Percentiles rank a stretch among this genome's conserved stretches.
These are phyloP conservation scores for Osmoderma eremita DNA, from an alignment of 2,888 invertebrate genomes.

Conservation along the genomic window DNA sequence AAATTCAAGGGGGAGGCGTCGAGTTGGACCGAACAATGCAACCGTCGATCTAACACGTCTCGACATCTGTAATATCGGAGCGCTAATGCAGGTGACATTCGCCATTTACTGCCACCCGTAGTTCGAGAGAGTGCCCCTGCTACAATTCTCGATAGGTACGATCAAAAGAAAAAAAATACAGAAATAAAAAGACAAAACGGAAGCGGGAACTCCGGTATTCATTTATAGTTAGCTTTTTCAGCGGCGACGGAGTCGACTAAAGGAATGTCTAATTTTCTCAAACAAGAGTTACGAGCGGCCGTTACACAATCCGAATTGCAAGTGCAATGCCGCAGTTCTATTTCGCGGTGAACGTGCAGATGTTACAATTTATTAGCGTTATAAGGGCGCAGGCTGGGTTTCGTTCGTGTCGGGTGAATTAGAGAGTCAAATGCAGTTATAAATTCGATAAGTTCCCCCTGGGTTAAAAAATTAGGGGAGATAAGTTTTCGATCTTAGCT, in stretches of 20 bases:
- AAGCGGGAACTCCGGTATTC: slow-evolving; percentile 4
- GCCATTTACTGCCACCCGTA: slow-evolving; percentile 1
- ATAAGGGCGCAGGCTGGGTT: slow-evolving; percentile 1
- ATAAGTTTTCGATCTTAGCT: too few relatives aligned
- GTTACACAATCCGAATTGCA: slow-evolving; percentile 18
- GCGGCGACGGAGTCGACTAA: not conserved
- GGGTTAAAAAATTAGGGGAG: too few relatives aligned
- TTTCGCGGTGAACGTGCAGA: slow-evolving; percentile 18
- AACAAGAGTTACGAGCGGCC: slow-evolving; percentile 21
- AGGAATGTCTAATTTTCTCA: slow-evolving; percentile 29
- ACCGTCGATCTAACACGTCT: slow-evolving; percentile 22
- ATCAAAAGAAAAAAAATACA: not conserved
- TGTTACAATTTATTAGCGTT: slow-evolving; percentile 26
- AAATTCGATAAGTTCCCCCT: not conserved
- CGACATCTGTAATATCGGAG: slow-evolving; percentile 18
- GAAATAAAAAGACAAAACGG: not conserved
- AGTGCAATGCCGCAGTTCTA: slow-evolving; percentile 9
- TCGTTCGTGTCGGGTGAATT: slow-evolving; percentile 1
- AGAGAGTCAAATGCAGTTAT: not conserved
- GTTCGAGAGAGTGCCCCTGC: not conserved
- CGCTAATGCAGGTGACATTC: slow-evolving; percentile 9
- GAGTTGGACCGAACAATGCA: slow-evolving; percentile 37
- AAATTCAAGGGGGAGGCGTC: slow-evolving; percentile 4
- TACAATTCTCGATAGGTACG: not conserved
- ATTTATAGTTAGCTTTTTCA: slow-evolving; percentile 15